Evolutionary conservation across 2,797 vertebrate genomes (phyloP).

Genomic region (Lophura swinhoii): DNA sequence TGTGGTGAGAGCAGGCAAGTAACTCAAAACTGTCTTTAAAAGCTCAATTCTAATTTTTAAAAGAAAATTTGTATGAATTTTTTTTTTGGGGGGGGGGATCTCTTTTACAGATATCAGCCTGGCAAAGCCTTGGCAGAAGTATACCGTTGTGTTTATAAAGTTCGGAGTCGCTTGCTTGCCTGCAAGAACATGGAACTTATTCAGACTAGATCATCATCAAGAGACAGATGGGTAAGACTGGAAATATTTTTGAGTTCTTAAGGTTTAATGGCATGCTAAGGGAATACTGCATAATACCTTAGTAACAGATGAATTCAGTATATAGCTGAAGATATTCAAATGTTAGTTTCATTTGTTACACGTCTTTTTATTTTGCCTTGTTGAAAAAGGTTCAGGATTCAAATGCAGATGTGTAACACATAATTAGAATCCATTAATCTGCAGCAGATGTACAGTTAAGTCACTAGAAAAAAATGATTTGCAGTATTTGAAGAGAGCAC

Average conservation of each 20-base stretch:
- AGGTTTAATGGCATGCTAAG: background rate
- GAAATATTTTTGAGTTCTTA: background rate
- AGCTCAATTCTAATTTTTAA: background rate
- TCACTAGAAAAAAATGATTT: background rate
- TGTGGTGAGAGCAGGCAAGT: conserved; percentile 93
- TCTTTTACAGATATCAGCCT: conserved; percentile 89
- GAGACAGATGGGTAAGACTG: conserved; percentile 92
- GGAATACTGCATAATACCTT: background rate
- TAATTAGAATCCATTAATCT: background rate
- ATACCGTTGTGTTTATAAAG: conserved; percentile 95
- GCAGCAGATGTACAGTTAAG: background rate
- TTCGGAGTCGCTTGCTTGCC: conserved; percentile 93
- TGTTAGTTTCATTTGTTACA: background rate
- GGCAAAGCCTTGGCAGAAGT: conserved; percentile 93
- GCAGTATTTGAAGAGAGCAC: background rate
- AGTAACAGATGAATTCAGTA: background rate
- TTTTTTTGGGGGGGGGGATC: conserved; percentile 2
- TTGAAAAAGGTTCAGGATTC: background rate
- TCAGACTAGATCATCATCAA: conserved; percentile 91
- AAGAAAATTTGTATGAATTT: background rate
- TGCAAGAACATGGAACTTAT: conserved; percentile 97
- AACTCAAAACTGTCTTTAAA: conserved; percentile 37
- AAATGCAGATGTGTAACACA: background rate
- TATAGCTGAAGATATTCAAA: background rate
- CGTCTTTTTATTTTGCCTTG: background rate